Base-by-base conservation (phyloP, 2,113 vertebrate genomes). In the Psophia crepitans region DNA sequence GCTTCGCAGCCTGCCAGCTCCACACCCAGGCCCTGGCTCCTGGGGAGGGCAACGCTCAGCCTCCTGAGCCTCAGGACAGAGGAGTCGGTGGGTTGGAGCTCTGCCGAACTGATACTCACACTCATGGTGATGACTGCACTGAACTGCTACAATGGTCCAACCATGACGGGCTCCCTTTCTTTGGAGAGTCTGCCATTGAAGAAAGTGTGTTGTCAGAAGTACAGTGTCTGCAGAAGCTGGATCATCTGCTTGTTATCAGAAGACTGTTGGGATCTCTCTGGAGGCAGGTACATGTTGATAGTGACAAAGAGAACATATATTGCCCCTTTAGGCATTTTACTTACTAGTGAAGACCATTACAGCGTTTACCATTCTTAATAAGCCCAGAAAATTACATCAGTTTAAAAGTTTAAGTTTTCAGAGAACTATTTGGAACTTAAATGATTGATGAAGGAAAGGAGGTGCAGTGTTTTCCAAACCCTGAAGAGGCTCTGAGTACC, bases 81-180 rank as follows among this genome's bases (percentile, higher is more conserved):
- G 33, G 18, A 69, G 1, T 3, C 2, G 2, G 18, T 8, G 6
- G 51, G 51, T 28, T 14, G 5, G 24, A 12, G 18, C 27, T 49
- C 28, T 15, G 0, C 21, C 2, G 6, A 87, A 15, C 10, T 12
- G 6, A 44, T 48, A 7, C 37, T 48, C 9, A 0, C 13, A 12
- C 0, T 58, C 1, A 0, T 18, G 24, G 23, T 79, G 14, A 33
- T 12, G 37, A 23, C 39, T 24, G 12, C 5, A 6, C 5, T 74
- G 32, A 44, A 35, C 26, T 0, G 1, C 46, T 60, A 1, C n/a
- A n/a, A n/a, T 49, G 16, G 23, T 24, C 26, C 0, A 0, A 2
- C 35, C 56, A 15, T 5, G 9, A 13, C 3, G 5, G 30, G 3
- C 4, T 91, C 30, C 30, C 22, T 48, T 73, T 49, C 46, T 60